Evolutionary conservation across 2,797 vertebrate species (phyloP).

Genomic region (Rallus crepitans): DNA sequence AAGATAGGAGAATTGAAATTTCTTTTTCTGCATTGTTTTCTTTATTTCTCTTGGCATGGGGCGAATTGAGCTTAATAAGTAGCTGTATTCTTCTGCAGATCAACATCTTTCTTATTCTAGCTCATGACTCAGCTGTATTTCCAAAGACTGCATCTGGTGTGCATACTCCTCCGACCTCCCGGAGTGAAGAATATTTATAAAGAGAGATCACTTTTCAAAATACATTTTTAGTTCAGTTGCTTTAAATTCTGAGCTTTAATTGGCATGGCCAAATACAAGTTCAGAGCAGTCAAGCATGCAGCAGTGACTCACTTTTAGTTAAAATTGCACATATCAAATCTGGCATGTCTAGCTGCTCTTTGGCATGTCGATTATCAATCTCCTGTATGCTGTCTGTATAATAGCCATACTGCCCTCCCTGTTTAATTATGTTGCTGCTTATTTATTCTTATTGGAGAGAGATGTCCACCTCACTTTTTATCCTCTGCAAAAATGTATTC

Average conservation of each 20-base stretch:
- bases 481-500: background rate
- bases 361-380: background rate
- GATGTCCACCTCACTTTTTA: background rate
- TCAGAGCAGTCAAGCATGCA: background rate
- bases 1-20: background rate
- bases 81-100: background rate
- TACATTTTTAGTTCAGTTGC: background rate
- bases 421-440: background rate
- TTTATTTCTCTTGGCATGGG: background rate
- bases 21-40: background rate
- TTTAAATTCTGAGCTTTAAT: background rate
- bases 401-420: background rate
- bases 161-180: background rate
- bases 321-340: background rate
- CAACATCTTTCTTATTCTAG: background rate
- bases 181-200: background rate
- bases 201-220: background rate
- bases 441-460: background rate
- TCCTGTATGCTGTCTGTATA: background rate
- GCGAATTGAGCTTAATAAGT: background rate
- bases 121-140: constrained; percentile 54
- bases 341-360: background rate
- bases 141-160: background rate
- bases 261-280: constrained; percentile 15
- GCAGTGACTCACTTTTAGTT: constrained; percentile 15